These are phyloP conservation scores for Perithous albicinctus DNA, from an alignment of 2,888 invertebrate species.

Conservation along the genomic window DNA sequence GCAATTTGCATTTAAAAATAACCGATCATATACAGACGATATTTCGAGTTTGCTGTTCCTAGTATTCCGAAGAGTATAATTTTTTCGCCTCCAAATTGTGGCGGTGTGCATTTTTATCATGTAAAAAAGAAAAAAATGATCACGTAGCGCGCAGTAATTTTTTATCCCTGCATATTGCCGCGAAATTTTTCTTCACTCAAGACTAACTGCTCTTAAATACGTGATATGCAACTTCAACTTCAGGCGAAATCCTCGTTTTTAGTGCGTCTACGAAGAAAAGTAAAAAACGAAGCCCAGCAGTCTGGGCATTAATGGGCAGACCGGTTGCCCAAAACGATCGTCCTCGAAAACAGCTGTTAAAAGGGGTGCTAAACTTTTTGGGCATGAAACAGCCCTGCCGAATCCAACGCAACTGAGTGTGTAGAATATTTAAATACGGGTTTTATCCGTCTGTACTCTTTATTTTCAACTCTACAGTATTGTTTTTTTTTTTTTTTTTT, in stretches of 20 bases:
- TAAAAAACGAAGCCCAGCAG: conserved; percentile 16
- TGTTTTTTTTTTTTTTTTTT: no score
- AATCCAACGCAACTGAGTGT: conserved; percentile 7
- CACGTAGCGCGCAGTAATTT: no score
- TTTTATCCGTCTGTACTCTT: neutral
- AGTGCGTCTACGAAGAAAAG: conserved; percentile 21
- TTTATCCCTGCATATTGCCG: no score
- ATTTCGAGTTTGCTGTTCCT: neutral
- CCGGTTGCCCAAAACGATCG: conserved; percentile 48
- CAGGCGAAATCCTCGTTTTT: conserved; percentile 2
- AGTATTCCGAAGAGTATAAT: neutral
- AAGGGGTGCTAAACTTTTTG: conserved; percentile 2
- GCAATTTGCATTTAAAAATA: neutral
- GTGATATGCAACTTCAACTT: neutral
- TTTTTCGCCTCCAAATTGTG: neutral
- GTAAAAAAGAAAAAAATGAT: no score
- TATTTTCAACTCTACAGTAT: neutral
- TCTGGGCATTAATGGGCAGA: conserved; percentile 33
- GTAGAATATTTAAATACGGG: conserved; percentile 5
- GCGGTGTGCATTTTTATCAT: neutral
- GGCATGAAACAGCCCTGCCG: neutral
- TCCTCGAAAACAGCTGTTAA: conserved; percentile 45
- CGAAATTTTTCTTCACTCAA: neutral
- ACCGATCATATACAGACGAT: neutral
- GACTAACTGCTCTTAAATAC: neutral